Evolutionary conservation across 1,140 invertebrate species (phyloP).

Genomic region (Micrasema longulum): DNA sequence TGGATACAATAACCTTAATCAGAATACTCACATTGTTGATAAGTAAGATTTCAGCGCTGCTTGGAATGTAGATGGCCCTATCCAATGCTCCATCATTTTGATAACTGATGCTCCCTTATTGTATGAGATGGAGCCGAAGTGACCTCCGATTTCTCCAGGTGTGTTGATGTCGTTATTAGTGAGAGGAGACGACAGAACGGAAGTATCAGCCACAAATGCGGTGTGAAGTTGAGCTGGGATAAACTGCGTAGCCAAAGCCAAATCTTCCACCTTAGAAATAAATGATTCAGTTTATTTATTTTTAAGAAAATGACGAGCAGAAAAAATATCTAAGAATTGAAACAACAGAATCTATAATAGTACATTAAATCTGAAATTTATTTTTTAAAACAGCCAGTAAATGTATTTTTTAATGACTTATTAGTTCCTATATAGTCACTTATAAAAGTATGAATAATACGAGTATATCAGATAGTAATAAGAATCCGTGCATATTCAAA

Average conservation of each 20-base stretch:
- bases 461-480: no score
- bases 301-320: no score
- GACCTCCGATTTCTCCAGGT: slow-evolving; percentile 61
- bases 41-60: slow-evolving; percentile 64
- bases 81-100: slow-evolving; percentile 76
- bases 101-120: slow-evolving; percentile 72
- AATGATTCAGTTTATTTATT: no score
- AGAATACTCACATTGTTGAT: slow-evolving; percentile 37
- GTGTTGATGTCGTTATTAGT: slow-evolving; percentile 60
- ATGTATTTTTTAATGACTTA: no score
- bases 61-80: slow-evolving; percentile 73
- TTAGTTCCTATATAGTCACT: no score
- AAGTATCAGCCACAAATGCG: slow-evolving; percentile 72
- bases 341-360: no score
- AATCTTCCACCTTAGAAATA: not conserved
- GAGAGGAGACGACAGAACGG: slow-evolving; percentile 69
- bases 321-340: no score
- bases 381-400: no score
- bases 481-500: no score
- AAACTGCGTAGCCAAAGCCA: slow-evolving; percentile 62
- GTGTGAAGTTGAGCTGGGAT: slow-evolving; percentile 70
- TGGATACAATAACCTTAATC: no score
- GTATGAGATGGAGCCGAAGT: slow-evolving; percentile 68
- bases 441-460: no score
- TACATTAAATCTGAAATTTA: no score